A percentile compares a stretch with the other conserved stretches of the same genome.
phyloP scores from a whole-genome alignment of 1,140 invertebrate genomes.

The Akabosia matsudoensis region DNA sequence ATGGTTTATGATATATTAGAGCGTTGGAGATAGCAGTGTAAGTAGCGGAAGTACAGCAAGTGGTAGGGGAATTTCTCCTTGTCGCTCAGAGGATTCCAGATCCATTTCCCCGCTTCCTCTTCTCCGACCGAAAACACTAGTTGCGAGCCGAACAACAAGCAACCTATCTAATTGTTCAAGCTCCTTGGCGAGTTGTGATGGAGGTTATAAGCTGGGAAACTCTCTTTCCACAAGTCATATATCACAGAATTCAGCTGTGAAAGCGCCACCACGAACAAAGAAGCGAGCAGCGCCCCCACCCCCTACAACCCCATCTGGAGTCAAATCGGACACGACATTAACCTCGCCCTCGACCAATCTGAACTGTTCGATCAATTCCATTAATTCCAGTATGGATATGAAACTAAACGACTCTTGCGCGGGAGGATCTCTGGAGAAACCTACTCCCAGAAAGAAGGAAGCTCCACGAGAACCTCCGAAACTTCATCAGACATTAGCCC shows the following conservation, averaged over 20 bases:
- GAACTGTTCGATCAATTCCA: conserved; percentile 19
- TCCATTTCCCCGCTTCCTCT: conserved; percentile 52
- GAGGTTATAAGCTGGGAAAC: conserved; percentile 26
- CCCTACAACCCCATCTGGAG: conserved; percentile 24
- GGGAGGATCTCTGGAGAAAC: neutral
- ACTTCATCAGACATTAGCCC: conserved; percentile 13
- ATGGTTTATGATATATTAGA: conserved; percentile 43
- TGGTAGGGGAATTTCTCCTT: conserved; percentile 53
- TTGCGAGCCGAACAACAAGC: conserved; percentile 41
- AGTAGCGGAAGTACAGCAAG: conserved; percentile 55
- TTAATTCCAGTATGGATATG: neutral
- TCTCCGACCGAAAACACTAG: conserved; percentile 41
- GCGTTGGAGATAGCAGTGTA: conserved; percentile 51
- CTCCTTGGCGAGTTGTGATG: conserved; percentile 27
- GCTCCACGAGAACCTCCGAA: conserved; percentile 46
- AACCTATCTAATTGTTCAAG: conserved; percentile 39
- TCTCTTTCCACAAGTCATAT: conserved; percentile 5
- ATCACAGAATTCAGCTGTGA: conserved; percentile 11
- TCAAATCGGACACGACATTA: neutral
- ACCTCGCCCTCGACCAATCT: neutral
- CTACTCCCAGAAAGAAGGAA: conserved; percentile 47
- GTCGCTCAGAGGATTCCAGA: conserved; percentile 46
- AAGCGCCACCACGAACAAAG: conserved; percentile 33
- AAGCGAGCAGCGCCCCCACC: conserved; percentile 44
- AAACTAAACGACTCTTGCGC: neutral